Evolutionary conservation across 2,888 invertebrate species (phyloP).

Genomic region (Synergus japonicus): DNA sequence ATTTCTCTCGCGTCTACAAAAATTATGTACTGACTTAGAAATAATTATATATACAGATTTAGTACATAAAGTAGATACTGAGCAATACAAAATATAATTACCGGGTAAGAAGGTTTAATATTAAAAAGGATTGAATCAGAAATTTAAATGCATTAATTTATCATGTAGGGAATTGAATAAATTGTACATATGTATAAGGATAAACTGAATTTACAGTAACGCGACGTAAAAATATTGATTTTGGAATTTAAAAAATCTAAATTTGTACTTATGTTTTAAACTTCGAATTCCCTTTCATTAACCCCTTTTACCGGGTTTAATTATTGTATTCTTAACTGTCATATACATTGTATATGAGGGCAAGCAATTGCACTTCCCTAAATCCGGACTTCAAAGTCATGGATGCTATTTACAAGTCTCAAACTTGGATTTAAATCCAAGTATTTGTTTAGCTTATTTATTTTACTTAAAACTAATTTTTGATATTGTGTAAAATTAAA

Average conservation of each 20-base stretch:
- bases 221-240: too few relatives aligned
- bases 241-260: not conserved
- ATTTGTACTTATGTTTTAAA: not conserved
- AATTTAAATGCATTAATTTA: not conserved
- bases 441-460: not conserved
- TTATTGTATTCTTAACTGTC: conserved; percentile 62
- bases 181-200: too few relatives aligned
- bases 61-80: not conserved
- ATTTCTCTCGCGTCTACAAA: not conserved
- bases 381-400: conserved; percentile 36
- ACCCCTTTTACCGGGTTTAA: conserved; percentile 49
- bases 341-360: conserved; percentile 70
- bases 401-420: conserved; percentile 51
- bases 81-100: not conserved
- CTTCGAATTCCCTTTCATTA: not conserved
- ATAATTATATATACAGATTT: conserved; percentile 23
- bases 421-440: conserved; percentile 23
- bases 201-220: too few relatives aligned
- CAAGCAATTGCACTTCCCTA: conserved; percentile 60
- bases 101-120: not conserved
- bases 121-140: not conserved
- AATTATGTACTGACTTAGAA: conserved; percentile 11
- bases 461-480: not conserved
- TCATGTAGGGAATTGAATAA: too few relatives aligned
- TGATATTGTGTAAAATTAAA: conserved; percentile 6